Percentiles rank a stretch among this genome's conserved stretches.
phyloP scores from a whole-genome alignment of 2,797 vertebrate species.

The Pachyuromys duprasi region DNA sequence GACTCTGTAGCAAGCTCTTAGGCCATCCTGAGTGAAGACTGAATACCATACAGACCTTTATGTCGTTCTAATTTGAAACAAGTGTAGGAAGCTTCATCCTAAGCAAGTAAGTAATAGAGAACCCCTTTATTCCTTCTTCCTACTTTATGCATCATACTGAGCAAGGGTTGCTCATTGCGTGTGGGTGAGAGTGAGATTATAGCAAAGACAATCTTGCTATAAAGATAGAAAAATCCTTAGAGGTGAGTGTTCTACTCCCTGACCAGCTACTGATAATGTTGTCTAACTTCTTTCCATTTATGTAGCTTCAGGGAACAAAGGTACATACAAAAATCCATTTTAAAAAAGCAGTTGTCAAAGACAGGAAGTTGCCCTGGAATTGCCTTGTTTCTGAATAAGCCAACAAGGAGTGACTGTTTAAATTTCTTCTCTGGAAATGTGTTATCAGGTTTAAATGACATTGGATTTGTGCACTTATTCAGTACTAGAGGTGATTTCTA shows the following conservation, averaged over 20 bases:
- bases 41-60: background rate
- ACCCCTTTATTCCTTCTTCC: background rate
- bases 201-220: background rate
- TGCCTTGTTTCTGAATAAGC: conserved; percentile 44
- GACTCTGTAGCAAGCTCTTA: background rate
- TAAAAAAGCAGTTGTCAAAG: conserved; percentile 60
- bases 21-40: background rate
- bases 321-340: background rate
- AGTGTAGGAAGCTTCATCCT: background rate
- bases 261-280: background rate
- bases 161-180: background rate
- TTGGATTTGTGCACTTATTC: conserved; percentile 65
- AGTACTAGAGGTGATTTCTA: conserved; percentile 58
- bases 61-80: background rate
- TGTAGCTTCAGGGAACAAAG: conserved; percentile 33
- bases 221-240: background rate
- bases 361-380: background rate
- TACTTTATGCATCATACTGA: background rate
- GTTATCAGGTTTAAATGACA: conserved; percentile 44
- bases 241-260: background rate
- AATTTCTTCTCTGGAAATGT: conserved; percentile 55
- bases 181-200: background rate
- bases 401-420: background rate
- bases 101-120: background rate
- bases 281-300: conserved; percentile 64